Evolutionary conservation across 2,113 vertebrate genomes (phyloP).

Genomic region (Sprattus sprattus): DNA sequence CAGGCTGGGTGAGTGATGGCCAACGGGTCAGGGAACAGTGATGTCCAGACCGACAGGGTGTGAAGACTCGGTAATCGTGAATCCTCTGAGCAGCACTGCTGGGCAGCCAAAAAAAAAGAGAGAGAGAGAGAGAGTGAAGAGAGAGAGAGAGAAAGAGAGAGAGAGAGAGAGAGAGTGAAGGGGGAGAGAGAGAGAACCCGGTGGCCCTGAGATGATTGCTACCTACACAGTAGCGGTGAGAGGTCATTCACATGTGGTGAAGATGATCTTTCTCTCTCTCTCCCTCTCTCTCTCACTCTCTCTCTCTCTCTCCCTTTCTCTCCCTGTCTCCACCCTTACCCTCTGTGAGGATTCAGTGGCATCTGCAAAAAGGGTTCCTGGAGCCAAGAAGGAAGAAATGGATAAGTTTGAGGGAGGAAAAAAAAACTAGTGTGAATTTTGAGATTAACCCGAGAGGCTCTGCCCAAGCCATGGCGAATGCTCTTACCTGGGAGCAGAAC

Average conservation of each 20-base stretch:
- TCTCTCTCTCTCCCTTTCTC: background rate
- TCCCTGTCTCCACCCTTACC: constrained; percentile 20
- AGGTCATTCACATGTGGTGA: constrained; percentile 2
- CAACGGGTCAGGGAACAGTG: background rate
- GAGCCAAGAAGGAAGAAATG: background rate
- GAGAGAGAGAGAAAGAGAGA: background rate
- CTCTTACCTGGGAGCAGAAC: background rate
- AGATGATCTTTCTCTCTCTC: background rate
- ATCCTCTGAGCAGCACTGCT: background rate
- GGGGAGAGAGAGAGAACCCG: background rate
- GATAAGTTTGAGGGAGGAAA: background rate
- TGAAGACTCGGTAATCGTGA: background rate
- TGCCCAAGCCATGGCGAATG: constrained; percentile 7
- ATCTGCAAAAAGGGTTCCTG: background rate
- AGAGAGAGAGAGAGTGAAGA: background rate
- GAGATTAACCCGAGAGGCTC: background rate
- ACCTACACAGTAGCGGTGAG: background rate
- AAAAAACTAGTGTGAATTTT: background rate
- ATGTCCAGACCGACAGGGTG: background rate
- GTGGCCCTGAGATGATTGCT: background rate
- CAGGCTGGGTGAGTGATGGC: background rate
- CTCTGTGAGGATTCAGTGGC: background rate
- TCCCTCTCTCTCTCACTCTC: constrained; percentile 1
- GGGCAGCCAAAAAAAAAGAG: background rate
- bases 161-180: background rate